Conservation (phyloP, 1,140 invertebrate species). For the Lucilia sericata region DNA sequence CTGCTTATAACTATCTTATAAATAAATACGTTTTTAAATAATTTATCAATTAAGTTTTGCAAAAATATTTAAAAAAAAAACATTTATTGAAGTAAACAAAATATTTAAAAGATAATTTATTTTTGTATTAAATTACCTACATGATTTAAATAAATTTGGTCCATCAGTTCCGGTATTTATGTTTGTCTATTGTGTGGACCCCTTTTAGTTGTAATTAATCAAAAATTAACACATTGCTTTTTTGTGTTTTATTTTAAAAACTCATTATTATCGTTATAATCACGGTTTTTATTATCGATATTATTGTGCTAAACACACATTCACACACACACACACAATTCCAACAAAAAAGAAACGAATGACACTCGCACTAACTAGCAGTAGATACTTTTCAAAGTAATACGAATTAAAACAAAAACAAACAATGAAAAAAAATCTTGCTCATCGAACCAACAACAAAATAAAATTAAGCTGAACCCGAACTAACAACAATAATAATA, state of each 20-base stretch:
- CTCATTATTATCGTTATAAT: neutral
- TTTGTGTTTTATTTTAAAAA: neutral
- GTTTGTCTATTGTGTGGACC: neutral
- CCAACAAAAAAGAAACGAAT: too few relatives aligned
- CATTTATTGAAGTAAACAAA: too few relatives aligned
- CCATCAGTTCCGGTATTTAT: too few relatives aligned
- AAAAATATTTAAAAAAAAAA: too few relatives aligned
- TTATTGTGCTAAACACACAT: neutral
- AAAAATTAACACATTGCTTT: conserved; percentile 18
- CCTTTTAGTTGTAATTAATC: neutral
- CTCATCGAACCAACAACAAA: conserved; percentile 7
- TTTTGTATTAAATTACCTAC: too few relatives aligned
- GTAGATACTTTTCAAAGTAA: neutral
- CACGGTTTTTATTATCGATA: neutral
- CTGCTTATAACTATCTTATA: too few relatives aligned
- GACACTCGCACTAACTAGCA: neutral
- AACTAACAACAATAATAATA: neutral
- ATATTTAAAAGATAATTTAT: too few relatives aligned
- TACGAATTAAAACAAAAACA: neutral
- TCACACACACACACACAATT: neutral
- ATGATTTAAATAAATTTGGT: too few relatives aligned
- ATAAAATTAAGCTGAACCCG: neutral
- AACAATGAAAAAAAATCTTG: neutral
- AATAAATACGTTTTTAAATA: too few relatives aligned
- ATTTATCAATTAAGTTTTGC: too few relatives aligned